Base-by-base conservation (phyloP, 2,888 invertebrate species). In the Brachypalpus laphriformis region DNA sequence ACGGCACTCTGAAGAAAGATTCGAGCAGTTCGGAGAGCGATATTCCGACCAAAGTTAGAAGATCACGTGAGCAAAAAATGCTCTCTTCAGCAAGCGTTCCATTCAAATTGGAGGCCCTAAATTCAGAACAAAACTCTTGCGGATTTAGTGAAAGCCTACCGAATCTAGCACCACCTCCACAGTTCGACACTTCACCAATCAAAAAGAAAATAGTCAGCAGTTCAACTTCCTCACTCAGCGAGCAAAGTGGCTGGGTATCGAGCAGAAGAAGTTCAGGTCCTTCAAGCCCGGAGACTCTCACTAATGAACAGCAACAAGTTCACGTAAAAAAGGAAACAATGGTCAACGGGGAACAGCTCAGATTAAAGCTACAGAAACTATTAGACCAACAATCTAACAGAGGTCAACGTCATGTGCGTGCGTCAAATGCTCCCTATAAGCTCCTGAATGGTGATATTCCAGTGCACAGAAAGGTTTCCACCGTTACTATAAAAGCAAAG, bases 201-300 rank as follows among this genome's bases (percentile, higher is more conserved):
- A 81, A 74, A 1, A 86, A 87, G 37, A 87, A 91, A 89, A 94
- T 93, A 74, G 86, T 89, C 5, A 91, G 91, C 82, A 93, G 92
- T 87, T 94, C 95, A 7, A 95, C 95, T 0, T 94, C 95, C 14
- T 94, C 95, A 77, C 92, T 95, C 81, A 97, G 96, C 88, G 97
- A 97, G 91, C 96, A 96, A 91, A 97, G 97, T 89, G 97, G 97
- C 0, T 97, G 97, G 97, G 96, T 97, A 0, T 96, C 96, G 31
- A 97, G 96, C 88, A 94, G 95, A 51, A 93, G 94, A 49, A 95
- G 94, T 89, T 94, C 95, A 14, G 93, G 93, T 18, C 93, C 93
- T n/a, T 94, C 94, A 0, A 93, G 94, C 66, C 94, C 94, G 3
- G 94, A 94, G 89, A 91, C 91, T 2, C 89, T 92, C 8, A 89